These are phyloP conservation scores for Lasioglossum leucozonium DNA, from an alignment of 2,888 invertebrate species.

Conservation along the genomic window DNA sequence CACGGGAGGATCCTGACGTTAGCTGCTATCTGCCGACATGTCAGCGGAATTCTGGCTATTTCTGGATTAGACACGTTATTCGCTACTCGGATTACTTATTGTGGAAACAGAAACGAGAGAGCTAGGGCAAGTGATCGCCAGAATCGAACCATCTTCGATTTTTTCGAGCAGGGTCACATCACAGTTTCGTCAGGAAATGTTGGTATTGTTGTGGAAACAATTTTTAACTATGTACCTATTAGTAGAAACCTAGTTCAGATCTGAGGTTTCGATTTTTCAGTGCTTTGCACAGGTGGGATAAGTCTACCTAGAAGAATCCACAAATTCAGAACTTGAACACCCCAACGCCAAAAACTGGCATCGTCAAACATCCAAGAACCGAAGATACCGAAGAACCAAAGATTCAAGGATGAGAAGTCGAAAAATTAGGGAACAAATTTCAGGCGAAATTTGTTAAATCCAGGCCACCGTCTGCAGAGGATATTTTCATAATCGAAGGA, in stretches of 20 bases:
- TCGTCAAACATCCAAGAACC: background rate
- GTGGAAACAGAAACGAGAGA: background rate
- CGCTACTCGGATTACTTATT: background rate
- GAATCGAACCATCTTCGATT: background rate
- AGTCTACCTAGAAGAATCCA: background rate
- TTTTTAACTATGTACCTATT: background rate
- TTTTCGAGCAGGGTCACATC: no score
- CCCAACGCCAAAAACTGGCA: background rate
- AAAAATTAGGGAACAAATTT: no score
- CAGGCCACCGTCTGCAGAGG: background rate
- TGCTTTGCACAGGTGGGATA: background rate
- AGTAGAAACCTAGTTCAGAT: no score
- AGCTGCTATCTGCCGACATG: slow-evolving; percentile 76
- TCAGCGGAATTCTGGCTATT: slow-evolving; percentile 1
- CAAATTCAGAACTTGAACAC: background rate
- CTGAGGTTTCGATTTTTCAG: background rate
- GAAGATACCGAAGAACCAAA: background rate
- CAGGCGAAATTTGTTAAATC: background rate
- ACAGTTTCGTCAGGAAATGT: no score
- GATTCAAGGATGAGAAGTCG: background rate
- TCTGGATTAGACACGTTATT: background rate
- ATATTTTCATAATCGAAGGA: background rate
- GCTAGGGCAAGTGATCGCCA: background rate
- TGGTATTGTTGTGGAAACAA: background rate
- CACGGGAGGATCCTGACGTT: slow-evolving; percentile 73